A percentile compares a stretch with the other conserved stretches of the same genome.
Evolutionary conservation across 1,140 invertebrate genomes (phyloP).

Genomic region (Neodiprion lecontei): DNA sequence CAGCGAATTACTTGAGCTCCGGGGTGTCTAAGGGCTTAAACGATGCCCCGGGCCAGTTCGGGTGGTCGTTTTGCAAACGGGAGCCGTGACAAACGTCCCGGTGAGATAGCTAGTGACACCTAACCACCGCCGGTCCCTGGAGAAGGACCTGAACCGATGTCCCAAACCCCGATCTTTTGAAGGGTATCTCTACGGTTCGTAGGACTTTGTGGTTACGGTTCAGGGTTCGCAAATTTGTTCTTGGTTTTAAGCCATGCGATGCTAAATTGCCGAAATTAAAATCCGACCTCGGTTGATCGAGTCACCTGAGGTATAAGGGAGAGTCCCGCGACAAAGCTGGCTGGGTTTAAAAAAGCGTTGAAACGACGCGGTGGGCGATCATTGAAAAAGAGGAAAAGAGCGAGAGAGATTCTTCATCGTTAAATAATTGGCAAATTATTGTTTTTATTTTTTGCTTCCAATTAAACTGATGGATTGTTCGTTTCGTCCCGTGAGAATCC

Average conservation of each 20-base stretch:
- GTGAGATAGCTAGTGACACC: conserved; percentile 6
- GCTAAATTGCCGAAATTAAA: no score
- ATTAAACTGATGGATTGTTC: no score
- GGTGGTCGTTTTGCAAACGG: background rate
- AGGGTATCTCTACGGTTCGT: conserved; percentile 1
- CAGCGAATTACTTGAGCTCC: conserved; percentile 4
- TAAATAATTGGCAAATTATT: no score
- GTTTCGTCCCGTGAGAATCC: no score
- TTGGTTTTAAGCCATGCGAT: no score
- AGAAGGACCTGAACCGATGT: conserved; percentile 4
- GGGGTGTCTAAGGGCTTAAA: conserved; percentile 1
- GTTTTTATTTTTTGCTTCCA: no score
- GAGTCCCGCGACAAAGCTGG: no score
- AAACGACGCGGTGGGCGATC: no score
- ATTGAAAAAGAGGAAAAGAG: no score
- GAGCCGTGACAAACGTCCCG: conserved; percentile 3
- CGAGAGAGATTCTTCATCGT: no score
- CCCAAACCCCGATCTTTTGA: conserved; percentile 2
- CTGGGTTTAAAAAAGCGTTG: no score
- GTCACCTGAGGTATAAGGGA: no score
- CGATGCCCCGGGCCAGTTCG: conserved; percentile 3
- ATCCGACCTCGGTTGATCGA: background rate
- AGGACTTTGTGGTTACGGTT: background rate
- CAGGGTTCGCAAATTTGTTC: background rate
- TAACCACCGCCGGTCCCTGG: conserved; percentile 3